A percentile compares a stretch with the other conserved stretches of the same genome.
Conservation (phyloP, 2,797 vertebrate species). For the Sebastes minor region DNA sequence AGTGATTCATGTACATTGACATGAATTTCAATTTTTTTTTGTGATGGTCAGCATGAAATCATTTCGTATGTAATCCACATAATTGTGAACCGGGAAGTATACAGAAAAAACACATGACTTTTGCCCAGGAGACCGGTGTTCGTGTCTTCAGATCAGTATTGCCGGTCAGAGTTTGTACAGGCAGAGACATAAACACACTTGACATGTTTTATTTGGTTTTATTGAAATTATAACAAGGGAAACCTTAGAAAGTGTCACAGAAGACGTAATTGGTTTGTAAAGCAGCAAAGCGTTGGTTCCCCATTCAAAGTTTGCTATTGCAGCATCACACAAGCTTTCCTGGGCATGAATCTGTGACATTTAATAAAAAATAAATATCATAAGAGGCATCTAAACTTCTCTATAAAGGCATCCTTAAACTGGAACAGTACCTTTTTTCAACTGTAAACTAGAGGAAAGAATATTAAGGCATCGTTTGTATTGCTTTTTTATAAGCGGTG, state of each 20-base stretch:
- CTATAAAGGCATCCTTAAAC: conserved; percentile 6
- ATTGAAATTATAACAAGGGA: conserved; percentile 51
- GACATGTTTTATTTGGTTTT: conserved; percentile 43
- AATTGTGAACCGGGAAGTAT: no score
- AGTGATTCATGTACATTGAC: no score
- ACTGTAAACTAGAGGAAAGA: conserved; percentile 29
- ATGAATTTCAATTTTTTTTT: no score
- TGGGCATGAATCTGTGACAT: conserved; percentile 1
- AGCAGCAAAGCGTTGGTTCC: conserved; percentile 52
- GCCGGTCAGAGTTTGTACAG: not conserved
- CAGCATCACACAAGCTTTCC: conserved; percentile 28
- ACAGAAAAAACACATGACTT: no score
- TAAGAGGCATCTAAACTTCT: not conserved
- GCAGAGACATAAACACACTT: not conserved
- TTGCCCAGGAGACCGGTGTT: no score
- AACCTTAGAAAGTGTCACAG: conserved; percentile 20
- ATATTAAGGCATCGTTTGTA: conserved; percentile 61
- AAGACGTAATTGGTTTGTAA: conserved; percentile 12
- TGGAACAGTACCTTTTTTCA: conserved; percentile 31
- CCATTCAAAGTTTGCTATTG: not conserved
- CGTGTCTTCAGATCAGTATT: not conserved
- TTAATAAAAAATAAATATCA: conserved; percentile 52
- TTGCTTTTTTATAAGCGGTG: conserved; percentile 36
- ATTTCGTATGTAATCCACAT: no score
- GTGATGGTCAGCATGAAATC: no score